A percentile compares a stretch with the other conserved stretches of the same genome.
Conservation (phyloP, 2,888 invertebrate species). For the Tupiocoris notatus region DNA sequence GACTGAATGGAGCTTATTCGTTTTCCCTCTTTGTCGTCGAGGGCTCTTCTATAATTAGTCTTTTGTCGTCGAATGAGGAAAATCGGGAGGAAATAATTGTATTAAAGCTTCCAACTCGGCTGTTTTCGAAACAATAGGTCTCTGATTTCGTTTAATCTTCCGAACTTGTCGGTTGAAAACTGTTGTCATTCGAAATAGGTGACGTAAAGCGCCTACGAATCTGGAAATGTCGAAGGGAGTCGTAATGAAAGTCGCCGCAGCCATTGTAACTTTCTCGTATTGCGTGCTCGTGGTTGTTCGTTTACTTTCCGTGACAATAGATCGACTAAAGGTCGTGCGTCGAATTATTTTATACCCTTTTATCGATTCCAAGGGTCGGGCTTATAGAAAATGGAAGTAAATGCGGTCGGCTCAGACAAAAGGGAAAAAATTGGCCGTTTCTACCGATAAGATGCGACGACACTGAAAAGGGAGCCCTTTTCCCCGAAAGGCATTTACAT, state of each 20-base stretch:
- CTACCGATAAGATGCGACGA: slow-evolving; percentile 9
- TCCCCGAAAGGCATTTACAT: slow-evolving; percentile 30
- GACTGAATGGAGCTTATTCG: neutral
- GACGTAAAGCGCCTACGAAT: no score
- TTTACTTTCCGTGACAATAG: neutral
- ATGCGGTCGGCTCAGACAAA: neutral
- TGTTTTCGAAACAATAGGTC: slow-evolving; percentile 10
- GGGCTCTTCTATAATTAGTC: slow-evolving; percentile 19
- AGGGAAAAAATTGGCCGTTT: slow-evolving; percentile 2
- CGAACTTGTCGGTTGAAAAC: slow-evolving; percentile 2
- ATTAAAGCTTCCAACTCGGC: neutral
- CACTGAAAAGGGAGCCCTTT: neutral
- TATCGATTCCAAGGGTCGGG: neutral
- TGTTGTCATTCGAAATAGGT: neutral
- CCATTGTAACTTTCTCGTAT: no score
- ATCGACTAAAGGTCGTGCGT: slow-evolving; percentile 10
- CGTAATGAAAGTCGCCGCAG: no score
- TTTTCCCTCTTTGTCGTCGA: neutral
- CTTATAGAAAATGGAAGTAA: slow-evolving; percentile 1
- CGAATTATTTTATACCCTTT: slow-evolving; percentile 11
- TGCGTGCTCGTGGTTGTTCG: no score
- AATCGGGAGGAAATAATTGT: slow-evolving; percentile 30
- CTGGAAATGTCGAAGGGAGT: neutral
- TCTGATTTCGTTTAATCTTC: slow-evolving; percentile 17
- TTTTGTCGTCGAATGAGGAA: slow-evolving; percentile 20